Evolutionary conservation across 2,888 invertebrate species (phyloP).

Genomic region (Troides oblongomaculatus): DNA sequence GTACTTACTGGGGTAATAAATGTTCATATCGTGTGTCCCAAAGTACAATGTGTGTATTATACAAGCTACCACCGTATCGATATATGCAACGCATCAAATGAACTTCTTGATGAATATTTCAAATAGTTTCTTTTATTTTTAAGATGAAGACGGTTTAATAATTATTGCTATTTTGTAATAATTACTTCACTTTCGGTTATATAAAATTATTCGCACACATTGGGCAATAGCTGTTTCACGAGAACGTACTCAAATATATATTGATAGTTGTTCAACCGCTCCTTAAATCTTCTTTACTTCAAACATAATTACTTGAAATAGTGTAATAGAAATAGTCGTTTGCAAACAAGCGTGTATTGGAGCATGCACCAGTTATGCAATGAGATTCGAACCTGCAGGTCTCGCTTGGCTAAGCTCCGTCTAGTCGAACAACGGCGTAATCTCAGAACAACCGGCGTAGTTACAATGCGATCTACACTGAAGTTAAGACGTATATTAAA

Average conservation of each 20-base stretch:
- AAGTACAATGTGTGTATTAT: no score
- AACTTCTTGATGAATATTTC: no score
- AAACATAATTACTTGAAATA: slow-evolving; percentile 6
- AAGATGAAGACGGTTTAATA: not conserved
- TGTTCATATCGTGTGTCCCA: no score
- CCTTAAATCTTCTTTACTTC: slow-evolving; percentile 4
- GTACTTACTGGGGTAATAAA: no score
- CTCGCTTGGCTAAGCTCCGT: slow-evolving; percentile 34
- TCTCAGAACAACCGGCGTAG: slow-evolving; percentile 3
- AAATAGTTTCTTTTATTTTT: no score
- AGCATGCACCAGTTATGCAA: slow-evolving; percentile 23
- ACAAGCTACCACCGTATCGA: no score
- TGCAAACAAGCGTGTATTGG: slow-evolving; percentile 12
- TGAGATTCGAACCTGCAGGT: slow-evolving; percentile 29
- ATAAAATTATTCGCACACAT: not conserved
- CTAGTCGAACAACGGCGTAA: slow-evolving; percentile 27
- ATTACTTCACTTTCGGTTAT: no score
- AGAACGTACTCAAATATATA: not conserved
- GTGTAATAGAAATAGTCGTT: slow-evolving; percentile 6
- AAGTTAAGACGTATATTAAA: slow-evolving; percentile 19
- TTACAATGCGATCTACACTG: slow-evolving; percentile 15
- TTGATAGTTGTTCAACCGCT: slow-evolving; percentile 9
- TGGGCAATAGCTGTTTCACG: not conserved
- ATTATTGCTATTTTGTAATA: not conserved
- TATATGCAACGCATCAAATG: no score